Base-by-base conservation (phyloP, 2,797 vertebrate genomes). In the Antrozous pallidus region DNA sequence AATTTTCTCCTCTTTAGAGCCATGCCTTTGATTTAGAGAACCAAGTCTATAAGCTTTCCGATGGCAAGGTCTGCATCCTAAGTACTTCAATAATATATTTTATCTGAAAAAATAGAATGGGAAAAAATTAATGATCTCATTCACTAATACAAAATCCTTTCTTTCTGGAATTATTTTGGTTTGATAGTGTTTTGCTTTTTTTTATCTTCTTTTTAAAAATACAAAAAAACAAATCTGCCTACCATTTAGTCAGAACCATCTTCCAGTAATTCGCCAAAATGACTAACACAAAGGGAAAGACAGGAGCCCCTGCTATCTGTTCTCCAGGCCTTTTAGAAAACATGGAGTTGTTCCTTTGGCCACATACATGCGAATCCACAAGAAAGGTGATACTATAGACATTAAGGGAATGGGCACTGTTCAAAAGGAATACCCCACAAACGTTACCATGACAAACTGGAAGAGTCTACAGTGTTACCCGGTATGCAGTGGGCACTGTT, bases 11-110 rank as follows among this genome's bases (percentile, higher is more conserved):
- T 75, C 49, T 49, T 82, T n/a, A 78, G 4, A 54, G 70, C 40
- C 67, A 36, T 74, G 81, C 13, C n/a, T 89, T 73, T 83, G 58
- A 47, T 31, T 90, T 75, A 40, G 10, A 94, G 40, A 77, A 74
- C 38, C 84, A 71, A 65, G 33, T 65, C n/a, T 56, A n/a, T 33
- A 93, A 77, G 17, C 24, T 74, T 85, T 94, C 69, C 78, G 40
- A 71, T 63, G 70, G 16, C 38, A 93, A 86, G 24, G 33, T 77
- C 79, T 63, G 9, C 5, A 82, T 69, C 12, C 56, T 91, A 91
- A 63, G 49, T 83, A 79, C 56, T 93, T 91, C 28, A 81, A 83
- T 86, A n/a, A 82, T 65, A 56, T n/a, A 83, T 45, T 95, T 79
- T 45, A 90, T 17, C 33, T 47, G 40, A 89, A 77, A 82, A 22